These are phyloP conservation scores for Drosophila elegans DNA, from an alignment of 1,140 invertebrate species.

Conservation along the genomic window DNA sequence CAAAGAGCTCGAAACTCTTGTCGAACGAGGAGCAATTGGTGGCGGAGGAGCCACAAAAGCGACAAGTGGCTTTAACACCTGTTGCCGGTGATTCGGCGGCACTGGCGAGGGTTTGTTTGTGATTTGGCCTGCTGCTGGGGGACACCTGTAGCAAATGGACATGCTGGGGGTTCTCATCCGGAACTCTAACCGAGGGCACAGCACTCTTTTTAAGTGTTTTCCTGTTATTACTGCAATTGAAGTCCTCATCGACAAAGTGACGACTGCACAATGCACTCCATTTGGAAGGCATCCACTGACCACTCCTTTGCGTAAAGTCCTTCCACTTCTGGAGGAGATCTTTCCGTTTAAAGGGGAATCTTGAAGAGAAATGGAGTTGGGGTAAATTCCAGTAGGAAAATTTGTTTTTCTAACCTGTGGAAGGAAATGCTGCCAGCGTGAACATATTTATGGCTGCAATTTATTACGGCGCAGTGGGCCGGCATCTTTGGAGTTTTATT, in stretches of 20 bases:
- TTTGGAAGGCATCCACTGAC: slow-evolving; percentile 75
- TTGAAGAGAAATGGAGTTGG: background rate
- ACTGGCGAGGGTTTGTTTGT: slow-evolving; percentile 40
- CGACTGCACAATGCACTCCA: slow-evolving; percentile 81
- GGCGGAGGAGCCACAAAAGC: slow-evolving; percentile 63
- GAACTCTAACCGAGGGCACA: slow-evolving; percentile 59
- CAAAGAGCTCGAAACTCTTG: slow-evolving; percentile 76
- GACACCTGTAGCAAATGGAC: slow-evolving; percentile 48
- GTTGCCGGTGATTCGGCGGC: slow-evolving; percentile 21
- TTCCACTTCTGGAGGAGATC: slow-evolving; percentile 78
- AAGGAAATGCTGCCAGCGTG: slow-evolving; percentile 79
- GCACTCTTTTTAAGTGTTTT: slow-evolving; percentile 77
- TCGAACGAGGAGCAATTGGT: slow-evolving; percentile 68
- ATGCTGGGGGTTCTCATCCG: slow-evolving; percentile 8
- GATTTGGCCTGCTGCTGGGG: background rate
- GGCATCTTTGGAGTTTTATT: slow-evolving; percentile 51
- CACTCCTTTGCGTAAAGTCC: slow-evolving; percentile 66
- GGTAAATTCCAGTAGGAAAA: background rate
- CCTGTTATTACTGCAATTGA: slow-evolving; percentile 66
- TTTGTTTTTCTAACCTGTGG: slow-evolving; percentile 58
- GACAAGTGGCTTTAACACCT: slow-evolving; percentile 59
- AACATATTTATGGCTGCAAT: slow-evolving; percentile 81
- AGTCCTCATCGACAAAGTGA: slow-evolving; percentile 71
- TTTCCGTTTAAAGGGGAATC: slow-evolving; percentile 76
- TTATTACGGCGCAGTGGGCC: slow-evolving; percentile 76